Conservation (phyloP, 2,797 vertebrate species). For the Pangasius larnaudii region DNA sequence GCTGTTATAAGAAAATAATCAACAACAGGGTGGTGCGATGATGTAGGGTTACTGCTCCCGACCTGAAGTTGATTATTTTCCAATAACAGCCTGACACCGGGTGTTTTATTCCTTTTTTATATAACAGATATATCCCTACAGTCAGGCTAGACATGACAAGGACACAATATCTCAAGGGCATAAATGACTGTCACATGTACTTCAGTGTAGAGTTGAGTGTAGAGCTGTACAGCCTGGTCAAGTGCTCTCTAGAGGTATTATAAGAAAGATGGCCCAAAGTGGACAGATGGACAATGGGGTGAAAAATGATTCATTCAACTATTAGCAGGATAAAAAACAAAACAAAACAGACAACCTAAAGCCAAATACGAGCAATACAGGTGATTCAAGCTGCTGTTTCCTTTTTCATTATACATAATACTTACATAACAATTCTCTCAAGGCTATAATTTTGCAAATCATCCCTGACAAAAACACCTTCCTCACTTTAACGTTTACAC, state of each 20-base stretch:
- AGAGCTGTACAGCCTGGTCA: neutral
- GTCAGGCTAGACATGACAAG: neutral
- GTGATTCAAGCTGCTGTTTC: neutral
- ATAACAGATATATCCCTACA: neutral
- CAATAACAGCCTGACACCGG: neutral
- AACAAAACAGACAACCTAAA: neutral
- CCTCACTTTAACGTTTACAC: neutral
- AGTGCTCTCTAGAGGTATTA: neutral
- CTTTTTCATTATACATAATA: neutral
- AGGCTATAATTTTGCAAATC: neutral
- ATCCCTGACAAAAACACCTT: constrained; percentile 1
- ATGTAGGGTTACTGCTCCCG: neutral
- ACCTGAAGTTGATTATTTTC: neutral
- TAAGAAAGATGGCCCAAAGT: neutral
- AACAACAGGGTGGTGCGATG: neutral
- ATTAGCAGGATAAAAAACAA: neutral
- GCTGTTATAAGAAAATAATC: neutral
- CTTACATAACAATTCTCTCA: neutral
- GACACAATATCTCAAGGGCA: neutral
- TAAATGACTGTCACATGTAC: neutral
- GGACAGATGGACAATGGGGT: neutral
- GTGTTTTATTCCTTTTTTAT: neutral
- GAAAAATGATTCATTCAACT: neutral
- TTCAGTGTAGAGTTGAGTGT: too few species aligned
- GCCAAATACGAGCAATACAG: neutral